Percentiles rank a stretch among this genome's conserved stretches.
Conservation (phyloP, 1,140 invertebrate genomes). For the Scaptodrosophila lebanonensis region DNA sequence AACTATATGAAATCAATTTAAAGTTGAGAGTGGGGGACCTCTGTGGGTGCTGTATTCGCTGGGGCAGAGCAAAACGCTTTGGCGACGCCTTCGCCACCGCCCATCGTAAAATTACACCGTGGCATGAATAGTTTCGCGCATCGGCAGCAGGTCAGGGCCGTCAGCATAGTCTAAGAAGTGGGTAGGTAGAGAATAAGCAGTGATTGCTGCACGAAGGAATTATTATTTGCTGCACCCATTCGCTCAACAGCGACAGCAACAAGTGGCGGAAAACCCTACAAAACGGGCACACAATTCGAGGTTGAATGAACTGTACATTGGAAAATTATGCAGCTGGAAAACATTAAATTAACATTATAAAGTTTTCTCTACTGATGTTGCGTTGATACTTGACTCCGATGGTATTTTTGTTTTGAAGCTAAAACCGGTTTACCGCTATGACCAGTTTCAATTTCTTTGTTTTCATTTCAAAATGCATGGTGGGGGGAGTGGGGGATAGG, state of each 20-base stretch:
- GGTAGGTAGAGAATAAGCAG: slow-evolving; percentile 4
- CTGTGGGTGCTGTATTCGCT: slow-evolving; percentile 8
- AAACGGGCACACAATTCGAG: too few species aligned
- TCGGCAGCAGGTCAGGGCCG: slow-evolving; percentile 9
- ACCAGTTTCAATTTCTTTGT: slow-evolving; percentile 61
- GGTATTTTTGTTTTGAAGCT: slow-evolving; percentile 50
- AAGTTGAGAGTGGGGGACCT: neutral
- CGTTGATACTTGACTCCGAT: slow-evolving; percentile 1
- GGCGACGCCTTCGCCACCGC: slow-evolving; percentile 13
- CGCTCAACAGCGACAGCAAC: slow-evolving; percentile 46
- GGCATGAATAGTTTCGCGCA: neutral
- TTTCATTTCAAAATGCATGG: slow-evolving; percentile 1
- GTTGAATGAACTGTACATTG: slow-evolving; percentile 55
- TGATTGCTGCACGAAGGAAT: slow-evolving; percentile 5
- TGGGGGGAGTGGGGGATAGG: too few species aligned
- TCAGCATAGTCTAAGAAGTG: neutral
- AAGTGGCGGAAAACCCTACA: slow-evolving; percentile 49
- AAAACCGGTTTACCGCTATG: slow-evolving; percentile 46
- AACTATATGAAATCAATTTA: slow-evolving; percentile 16
- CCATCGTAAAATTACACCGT: too few species aligned
- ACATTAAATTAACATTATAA: slow-evolving; percentile 30
- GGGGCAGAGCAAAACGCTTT: slow-evolving; percentile 34
- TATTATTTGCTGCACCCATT: slow-evolving; percentile 39
- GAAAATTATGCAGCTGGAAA: slow-evolving; percentile 58
- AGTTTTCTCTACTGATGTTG: slow-evolving; percentile 20